A percentile compares a stretch with the other conserved stretches of the same genome.
Evolutionary conservation across 2,797 vertebrate species (phyloP).

Genomic region (Borostomias antarcticus): DNA sequence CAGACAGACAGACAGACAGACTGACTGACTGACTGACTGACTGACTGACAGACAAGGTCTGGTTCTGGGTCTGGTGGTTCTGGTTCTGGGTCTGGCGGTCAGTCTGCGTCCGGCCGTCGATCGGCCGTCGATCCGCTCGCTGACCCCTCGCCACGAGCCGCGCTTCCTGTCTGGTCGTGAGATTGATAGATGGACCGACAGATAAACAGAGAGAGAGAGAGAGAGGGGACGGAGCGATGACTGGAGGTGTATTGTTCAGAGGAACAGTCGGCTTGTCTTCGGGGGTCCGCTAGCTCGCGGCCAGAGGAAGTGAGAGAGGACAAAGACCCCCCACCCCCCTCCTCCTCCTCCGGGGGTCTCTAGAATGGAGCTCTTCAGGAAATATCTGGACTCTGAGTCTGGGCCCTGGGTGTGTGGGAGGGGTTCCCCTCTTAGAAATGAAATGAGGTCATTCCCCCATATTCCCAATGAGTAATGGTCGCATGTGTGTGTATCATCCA

Average conservation of each 20-base stretch:
- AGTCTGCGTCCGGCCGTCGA: slow-evolving; percentile 25
- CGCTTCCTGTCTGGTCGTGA: slow-evolving; percentile 47
- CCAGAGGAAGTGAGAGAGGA: slow-evolving; percentile 46
- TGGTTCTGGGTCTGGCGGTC: background rate
- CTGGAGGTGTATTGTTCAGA: slow-evolving; percentile 59
- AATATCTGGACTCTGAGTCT: slow-evolving; percentile 48
- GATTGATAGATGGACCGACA: slow-evolving; percentile 39
- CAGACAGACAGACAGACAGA: no score
- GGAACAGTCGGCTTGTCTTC: slow-evolving; percentile 53
- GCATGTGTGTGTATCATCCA: slow-evolving; percentile 32
- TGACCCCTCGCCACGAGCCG: slow-evolving; percentile 29
- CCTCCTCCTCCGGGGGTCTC: no score
- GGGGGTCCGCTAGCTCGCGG: slow-evolving; percentile 33
- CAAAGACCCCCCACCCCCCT: slow-evolving; percentile 43
- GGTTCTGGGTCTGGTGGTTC: no score
- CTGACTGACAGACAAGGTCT: no score
- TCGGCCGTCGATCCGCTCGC: slow-evolving; percentile 24
- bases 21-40: no score
- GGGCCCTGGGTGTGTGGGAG: slow-evolving; percentile 44
- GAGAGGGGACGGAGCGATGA: slow-evolving; percentile 40
- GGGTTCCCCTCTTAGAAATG: slow-evolving; percentile 41
- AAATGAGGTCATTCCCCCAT: slow-evolving; percentile 52
- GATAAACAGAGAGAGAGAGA: slow-evolving; percentile 11
- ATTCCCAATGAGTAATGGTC: slow-evolving; percentile 43
- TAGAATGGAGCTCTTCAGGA: slow-evolving; percentile 58